Base-by-base conservation (phyloP, 1,140 invertebrate species). In the Tetramorium parvispinum region DNA sequence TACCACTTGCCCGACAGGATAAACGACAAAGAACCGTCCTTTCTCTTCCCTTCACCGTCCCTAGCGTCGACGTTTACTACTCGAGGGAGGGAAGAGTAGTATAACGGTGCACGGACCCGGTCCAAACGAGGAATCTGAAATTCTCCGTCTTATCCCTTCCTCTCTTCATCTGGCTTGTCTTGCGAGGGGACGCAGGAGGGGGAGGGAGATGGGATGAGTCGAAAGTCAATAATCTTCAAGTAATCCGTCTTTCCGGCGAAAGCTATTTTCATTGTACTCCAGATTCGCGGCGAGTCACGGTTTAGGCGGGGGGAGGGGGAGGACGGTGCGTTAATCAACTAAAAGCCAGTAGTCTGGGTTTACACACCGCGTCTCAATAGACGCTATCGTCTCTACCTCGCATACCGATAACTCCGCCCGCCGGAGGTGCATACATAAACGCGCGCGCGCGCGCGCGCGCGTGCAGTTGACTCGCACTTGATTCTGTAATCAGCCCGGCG, bases 321-420 rank as follows among this genome's bases (percentile, higher is more conserved):
- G 13, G 43, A 66, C 82, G 85, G 91, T 91, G 90, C 91, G 89
- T 91, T 93, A 93, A 93, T 94, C 93, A 94, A 93, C 93, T 93
- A 94, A 94, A 93, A 94, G 91, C 93, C 63, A 66, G 73, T 91
- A 90, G 91, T 93, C 91, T 89, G 75, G 70, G 92, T 94, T 94
- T 93, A 87, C 92, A 89, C 87, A 92, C 86, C 89, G 89, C 89
- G 89, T 93, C 91, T 93, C 90, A 86, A 87, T 91, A 90, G 86
- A 81, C 85, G 65, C 89, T 91, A 92, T 91, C 91, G 88, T 85
- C 88, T 68, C 65, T 85, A 81, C 81, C 78, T 81, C 88, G 82
- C 89, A 87, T 89, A 85, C 75, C 88, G 86, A 87, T 85, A 85
- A 77, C 68, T 55, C 49, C 43, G 16, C 53, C 32, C 0, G 46